Conservation (phyloP, 2,797 vertebrate genomes). For the Parauchenoglanis ngamensis region DNA sequence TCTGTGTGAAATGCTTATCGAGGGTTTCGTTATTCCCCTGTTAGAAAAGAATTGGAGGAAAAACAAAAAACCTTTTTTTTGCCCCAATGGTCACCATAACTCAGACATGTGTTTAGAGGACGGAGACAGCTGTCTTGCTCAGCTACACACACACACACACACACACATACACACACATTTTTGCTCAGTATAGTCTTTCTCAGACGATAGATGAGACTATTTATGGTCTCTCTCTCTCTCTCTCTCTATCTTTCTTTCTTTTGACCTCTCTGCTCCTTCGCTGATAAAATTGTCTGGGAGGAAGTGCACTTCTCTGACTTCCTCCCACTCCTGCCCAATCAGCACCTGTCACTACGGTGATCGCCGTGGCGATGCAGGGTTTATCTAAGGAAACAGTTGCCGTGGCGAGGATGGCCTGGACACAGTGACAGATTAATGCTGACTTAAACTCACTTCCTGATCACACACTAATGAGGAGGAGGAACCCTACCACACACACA, state of each 20-base stretch:
- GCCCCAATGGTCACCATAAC: constrained; percentile 63
- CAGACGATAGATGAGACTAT: constrained; percentile 31
- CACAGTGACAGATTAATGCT: constrained; percentile 96
- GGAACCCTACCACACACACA: constrained; percentile 64
- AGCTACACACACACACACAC: constrained; percentile 51
- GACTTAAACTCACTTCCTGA: constrained; percentile 95
- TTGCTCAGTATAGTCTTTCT: neutral
- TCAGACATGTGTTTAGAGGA: constrained; percentile 70
- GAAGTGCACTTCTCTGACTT: constrained; percentile 78
- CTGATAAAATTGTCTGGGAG: constrained; percentile 81
- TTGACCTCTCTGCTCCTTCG: constrained; percentile 67
- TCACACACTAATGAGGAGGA: constrained; percentile 96
- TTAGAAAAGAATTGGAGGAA: constrained; percentile 50
- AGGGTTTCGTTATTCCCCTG: constrained; percentile 58
- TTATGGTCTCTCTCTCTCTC: constrained; percentile 48
- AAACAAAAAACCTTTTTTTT: constrained; percentile 47
- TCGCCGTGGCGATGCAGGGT: constrained; percentile 72
- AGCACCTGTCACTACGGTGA: constrained; percentile 86
- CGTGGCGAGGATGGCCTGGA: constrained; percentile 92
- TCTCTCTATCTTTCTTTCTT: constrained; percentile 60
- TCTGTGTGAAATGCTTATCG: neutral
- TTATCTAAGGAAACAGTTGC: constrained; percentile 99
- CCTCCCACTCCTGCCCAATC: constrained; percentile 87
- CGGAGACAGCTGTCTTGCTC: constrained; percentile 71
- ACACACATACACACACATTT: constrained; percentile 4